Percentiles rank a stretch among this genome's conserved stretches.
These are phyloP conservation scores for Orcinus orca DNA, from an alignment of 2,113 vertebrate species.

Conservation along the genomic window DNA sequence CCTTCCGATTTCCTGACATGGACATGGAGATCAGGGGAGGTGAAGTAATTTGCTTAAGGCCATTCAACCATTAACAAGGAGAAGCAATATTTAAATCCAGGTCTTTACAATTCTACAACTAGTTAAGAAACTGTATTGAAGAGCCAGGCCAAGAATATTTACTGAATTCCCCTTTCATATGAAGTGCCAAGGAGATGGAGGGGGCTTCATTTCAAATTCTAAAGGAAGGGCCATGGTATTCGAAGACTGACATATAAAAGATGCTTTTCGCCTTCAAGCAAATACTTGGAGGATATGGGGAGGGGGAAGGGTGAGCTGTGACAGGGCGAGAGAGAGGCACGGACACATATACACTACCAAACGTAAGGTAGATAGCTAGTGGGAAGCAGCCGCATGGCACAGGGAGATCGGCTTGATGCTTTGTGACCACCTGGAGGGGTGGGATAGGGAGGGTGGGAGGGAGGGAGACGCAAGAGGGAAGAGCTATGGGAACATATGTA, in stretches of 20 bases:
- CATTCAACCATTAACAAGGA: neutral
- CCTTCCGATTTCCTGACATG: neutral
- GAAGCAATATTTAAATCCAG: neutral
- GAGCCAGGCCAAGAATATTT: neutral
- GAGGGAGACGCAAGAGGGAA: too few species aligned
- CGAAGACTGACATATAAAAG: neutral
- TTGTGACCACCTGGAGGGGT: too few species aligned
- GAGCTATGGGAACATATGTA: too few species aligned
- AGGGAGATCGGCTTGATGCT: too few species aligned
- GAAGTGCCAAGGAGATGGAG: neutral
- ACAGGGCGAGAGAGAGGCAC: too few species aligned
- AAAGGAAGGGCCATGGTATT: neutral
- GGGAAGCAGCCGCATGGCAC: too few species aligned
- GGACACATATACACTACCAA: too few species aligned
- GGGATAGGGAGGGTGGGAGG: too few species aligned
- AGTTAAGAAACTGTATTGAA: constrained; percentile 23
- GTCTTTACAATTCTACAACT: neutral
- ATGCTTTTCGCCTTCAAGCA: neutral
- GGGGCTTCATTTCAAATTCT: neutral
- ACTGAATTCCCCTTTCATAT: neutral
- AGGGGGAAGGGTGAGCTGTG: too few species aligned
- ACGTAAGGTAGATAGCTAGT: too few species aligned
- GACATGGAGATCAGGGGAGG: neutral
- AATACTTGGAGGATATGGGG: neutral
- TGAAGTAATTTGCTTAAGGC: neutral